Conservation (phyloP, 2,888 invertebrate species). For the Parascotia fuliginaria region DNA sequence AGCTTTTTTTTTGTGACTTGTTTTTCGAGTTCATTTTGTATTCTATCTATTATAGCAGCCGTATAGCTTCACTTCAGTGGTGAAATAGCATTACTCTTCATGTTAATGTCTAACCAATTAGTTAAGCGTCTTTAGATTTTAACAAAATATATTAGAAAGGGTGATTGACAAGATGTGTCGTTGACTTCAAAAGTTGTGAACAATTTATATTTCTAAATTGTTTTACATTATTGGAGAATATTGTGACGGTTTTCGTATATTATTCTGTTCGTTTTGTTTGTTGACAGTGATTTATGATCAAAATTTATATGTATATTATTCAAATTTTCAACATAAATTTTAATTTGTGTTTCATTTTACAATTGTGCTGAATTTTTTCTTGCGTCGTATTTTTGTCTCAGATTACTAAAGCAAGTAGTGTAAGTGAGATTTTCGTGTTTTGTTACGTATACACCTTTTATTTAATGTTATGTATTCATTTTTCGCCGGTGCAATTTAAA, state of each 20-base stretch:
- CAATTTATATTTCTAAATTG: constrained; percentile 2
- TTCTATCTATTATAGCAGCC: too few species aligned
- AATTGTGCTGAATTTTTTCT: too few species aligned
- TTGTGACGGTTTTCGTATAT: background rate
- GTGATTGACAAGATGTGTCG: background rate
- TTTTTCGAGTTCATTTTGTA: too few species aligned
- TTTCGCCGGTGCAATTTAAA: too few species aligned
- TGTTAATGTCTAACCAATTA: constrained; percentile 6
- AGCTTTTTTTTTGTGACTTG: too few species aligned
- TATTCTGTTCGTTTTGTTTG: background rate
- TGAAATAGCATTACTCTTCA: background rate
- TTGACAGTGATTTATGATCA: background rate
- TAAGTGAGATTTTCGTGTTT: too few species aligned
- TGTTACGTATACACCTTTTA: too few species aligned
- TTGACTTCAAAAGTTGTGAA: constrained; percentile 5
- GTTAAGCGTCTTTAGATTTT: background rate
- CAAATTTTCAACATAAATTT: too few species aligned
- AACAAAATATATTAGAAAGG: constrained; percentile 4
- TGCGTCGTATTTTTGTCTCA: too few species aligned
- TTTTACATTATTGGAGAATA: background rate
- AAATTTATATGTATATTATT: background rate
- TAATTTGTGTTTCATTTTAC: too few species aligned
- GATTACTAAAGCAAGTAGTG: too few species aligned
- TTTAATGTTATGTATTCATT: too few species aligned
- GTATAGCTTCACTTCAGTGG: background rate